Base-by-base conservation (phyloP, 2,888 invertebrate genomes). In the Diarsia brunnea region DNA sequence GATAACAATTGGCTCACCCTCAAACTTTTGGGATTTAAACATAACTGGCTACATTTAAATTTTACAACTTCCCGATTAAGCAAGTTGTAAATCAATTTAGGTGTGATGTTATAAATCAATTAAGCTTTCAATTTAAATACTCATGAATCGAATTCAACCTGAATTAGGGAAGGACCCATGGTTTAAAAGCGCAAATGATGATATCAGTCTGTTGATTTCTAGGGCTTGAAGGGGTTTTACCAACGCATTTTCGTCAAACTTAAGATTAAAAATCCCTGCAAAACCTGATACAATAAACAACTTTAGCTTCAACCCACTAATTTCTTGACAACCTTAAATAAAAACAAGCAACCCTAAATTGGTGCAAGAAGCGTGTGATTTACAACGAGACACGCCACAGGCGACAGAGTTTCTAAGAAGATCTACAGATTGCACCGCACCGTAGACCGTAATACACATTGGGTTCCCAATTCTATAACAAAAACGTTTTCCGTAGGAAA, bases 401-500 rank as follows among this genome's bases (percentile, higher is more conserved):
- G 94, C 92, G 93, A 93, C 94, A 93, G 83, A 90, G 92, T 92
- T 93, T 90, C 93, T 90, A 89, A 91, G 93, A 93, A 94, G 94
- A 94, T 95, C 91, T 91, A 84, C 83, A 93, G 93, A 95, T 94
- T 93, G 93, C 71, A 86, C 89, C 84, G 84, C 89, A 84, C 87
- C 60, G 83, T 89, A 89, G 19, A 31, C 58, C 58, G 60, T 31
- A 60, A 19, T 31, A 31, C 60, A 19, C 19, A 58, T 58, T 31
- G 60, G 60, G 60, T 60, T 60, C 27, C 27, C 58, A 27, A 27
- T 8, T 27, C 14, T 3, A 4, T 24, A 58, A 27, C 24, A 55
- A 14, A 14, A 14, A 12, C 4, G 38, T 38, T 47, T 47, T 55
- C 24, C 16, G 24, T 14, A 16, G 27, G 1, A 27, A 27, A 16